These are phyloP conservation scores for Lytechinus variegatus DNA, from an alignment of 35 echinoderm and acorn worm species.

Conservation along the genomic window DNA sequence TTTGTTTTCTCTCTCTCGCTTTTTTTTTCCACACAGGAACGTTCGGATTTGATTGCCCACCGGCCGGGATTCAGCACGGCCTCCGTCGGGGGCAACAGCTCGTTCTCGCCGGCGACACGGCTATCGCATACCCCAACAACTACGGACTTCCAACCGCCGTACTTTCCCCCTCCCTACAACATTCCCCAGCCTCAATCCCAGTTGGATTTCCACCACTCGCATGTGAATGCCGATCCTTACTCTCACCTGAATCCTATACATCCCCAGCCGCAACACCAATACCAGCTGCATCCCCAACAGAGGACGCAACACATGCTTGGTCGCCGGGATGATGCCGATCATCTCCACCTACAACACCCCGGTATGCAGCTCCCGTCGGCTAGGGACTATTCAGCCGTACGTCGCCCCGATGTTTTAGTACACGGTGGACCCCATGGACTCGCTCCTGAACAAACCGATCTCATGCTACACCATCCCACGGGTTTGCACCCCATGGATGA, in stretches of 20 bases:
- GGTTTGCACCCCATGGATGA: conserved; percentile 91
- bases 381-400: conserved; percentile 89
- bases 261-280: conserved; percentile 89
- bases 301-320: conserved; percentile 83
- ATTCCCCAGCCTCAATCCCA: conserved; percentile 92
- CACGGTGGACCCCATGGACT: conserved; percentile 93
- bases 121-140: conserved; percentile 90
- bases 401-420: conserved; percentile 89
- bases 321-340: conserved; percentile 78
- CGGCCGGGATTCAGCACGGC: conserved; percentile 91
- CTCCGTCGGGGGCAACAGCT: conserved; percentile 80
- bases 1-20: background rate
- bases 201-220: conserved; percentile 94
- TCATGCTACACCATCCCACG: conserved; percentile 84
- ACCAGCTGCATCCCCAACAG: conserved; percentile 91
- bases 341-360: conserved; percentile 90
- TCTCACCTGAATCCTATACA: conserved; percentile 95
- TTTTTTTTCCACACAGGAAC: conserved; percentile 70
- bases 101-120: conserved; percentile 87
- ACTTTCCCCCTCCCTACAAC: conserved; percentile 98
- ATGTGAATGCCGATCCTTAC: conserved; percentile 95
- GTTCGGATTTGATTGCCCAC: conserved; percentile 86
- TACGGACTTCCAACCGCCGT: conserved; percentile 97
- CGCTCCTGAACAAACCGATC: conserved; percentile 86
- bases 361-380: conserved; percentile 91